phyloP scores from a whole-genome alignment of 37 sponge, comb jelly and placozoan species.

The Lycopodina hypogea region DNA sequence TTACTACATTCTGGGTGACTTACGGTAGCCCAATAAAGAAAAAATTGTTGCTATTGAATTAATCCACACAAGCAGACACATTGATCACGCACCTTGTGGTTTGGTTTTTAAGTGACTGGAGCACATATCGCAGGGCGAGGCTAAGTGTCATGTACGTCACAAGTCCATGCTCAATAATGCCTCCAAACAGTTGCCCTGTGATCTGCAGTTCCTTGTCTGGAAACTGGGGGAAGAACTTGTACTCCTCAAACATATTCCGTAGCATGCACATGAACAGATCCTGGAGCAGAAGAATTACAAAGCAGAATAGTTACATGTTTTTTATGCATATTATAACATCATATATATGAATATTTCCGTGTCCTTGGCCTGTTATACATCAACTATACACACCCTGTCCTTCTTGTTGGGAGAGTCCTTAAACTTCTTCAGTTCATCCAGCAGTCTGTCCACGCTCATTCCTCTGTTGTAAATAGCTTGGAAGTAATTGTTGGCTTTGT shows the following conservation, averaged over 20 bases:
- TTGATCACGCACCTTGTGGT: conserved; percentile 21
- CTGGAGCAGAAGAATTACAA: conserved; percentile 33
- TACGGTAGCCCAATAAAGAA: too few species aligned
- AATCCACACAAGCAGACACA: too few species aligned
- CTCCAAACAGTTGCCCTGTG: conserved; percentile 96
- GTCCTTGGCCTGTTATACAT: too few species aligned
- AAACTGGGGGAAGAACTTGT: conserved; percentile 96
- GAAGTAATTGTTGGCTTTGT: conserved; percentile 95
- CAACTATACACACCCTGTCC: conserved; percentile 63
- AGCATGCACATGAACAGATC: conserved; percentile 95
- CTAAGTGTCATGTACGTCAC: conserved; percentile 89
- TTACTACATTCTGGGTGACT: too few species aligned
- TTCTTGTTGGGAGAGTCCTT: conserved; percentile 78
- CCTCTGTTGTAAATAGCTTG: conserved; percentile 79
- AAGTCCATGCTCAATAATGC: conserved; percentile 92
- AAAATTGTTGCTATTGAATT: too few species aligned
- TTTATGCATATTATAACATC: neutral
- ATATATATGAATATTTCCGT: too few species aligned
- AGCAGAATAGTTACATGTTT: neutral
- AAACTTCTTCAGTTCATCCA: conserved; percentile 83
- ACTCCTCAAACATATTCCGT: conserved; percentile 95
- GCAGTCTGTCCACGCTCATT: conserved; percentile 82
- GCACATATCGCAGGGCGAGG: conserved; percentile 83
- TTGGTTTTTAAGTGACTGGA: conserved; percentile 89
- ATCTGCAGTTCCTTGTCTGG: conserved; percentile 97